Base-by-base conservation (phyloP, 2,888 invertebrate species). In the Cotesia congregata region DNA sequence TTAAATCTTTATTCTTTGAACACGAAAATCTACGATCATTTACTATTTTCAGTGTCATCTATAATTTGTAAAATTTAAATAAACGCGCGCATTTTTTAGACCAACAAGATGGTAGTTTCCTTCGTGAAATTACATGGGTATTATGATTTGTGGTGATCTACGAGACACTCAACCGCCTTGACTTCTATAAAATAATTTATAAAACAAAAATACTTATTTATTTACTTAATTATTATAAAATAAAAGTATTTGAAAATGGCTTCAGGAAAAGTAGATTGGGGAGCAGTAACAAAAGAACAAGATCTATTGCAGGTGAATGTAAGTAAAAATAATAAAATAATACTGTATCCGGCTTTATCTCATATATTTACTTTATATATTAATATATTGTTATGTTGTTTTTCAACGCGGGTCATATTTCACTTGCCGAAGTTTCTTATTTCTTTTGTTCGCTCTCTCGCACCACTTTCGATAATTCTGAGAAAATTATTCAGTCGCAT, bases 261-360 rank as follows among this genome's bases (percentile, higher is more conserved):
- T 70, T 85, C 87, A 17, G 74, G 88, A 74, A 90, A 90, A 83
- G 86, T 90, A 20, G 91, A 92, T 81, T 92, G 92, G 92, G 90
- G 90, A 1, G 90, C 90, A 83, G 91, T 88, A 78, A 90, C 90
- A 0, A 90, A 91, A 15, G 91, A 91, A 79, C 90, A 91, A 77
- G 91, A 91, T 74, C 90, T 89, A 79, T 81, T 91, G 61, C 84
- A 88, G 0, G 82, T 86, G 1, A 87, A 90, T 87, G 91, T 90
- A 86, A 85, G 62, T 76, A 12, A n/a, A 72, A 75, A 20, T 17
- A 62, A 61, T 17, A 38, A 1, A 15, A 15, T 60, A 38, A 20
- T 61, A 15, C 67, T 39, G 7, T 6, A 1, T 41, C 15, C 39
- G 5, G 68, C 41, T 60, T 64, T 41, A 65, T 38, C 50, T 65